Evolutionary conservation across 1,140 invertebrate genomes (phyloP), one percentile per base, ranked within the genome.

Genomic region (Diprion similis): DNA sequence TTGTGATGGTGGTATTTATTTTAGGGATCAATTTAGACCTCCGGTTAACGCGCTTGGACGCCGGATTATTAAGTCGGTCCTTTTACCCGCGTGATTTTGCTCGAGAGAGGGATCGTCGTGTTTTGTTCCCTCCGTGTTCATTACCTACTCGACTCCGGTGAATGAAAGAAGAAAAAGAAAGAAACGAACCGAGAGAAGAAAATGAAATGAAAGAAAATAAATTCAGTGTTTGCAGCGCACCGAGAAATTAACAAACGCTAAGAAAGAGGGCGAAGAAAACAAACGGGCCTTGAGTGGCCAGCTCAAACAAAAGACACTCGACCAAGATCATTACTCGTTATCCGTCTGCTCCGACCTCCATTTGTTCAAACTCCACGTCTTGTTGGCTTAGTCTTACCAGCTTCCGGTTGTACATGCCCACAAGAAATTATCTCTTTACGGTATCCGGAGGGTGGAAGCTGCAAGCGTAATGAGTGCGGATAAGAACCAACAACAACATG

Each of bases 321-420:
- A 59, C 51, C 51, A 59, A 59, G 51, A 59, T 59, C 51, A 59
- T 59, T 59, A 59, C 51, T 59, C 51, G 51, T 59, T 59, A 59
- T 17, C 51, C 51, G 51, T 59, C 51, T 59, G 51, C 51, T 4
- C n/a, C 51, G 51, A 15, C 51, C 11, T 59, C n/a, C 51, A 59
- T 59, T 59, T 59, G 51, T 59, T 59, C 51, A 59, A 59, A 59
- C 51, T 59, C 51, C 4, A 59, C 51, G 51, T 59, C 51, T 13
- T 59, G 51, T 59, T 59, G 51, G 51, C n/a, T 59, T 59, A 59
- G 51, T 59, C 11, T 59, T 59, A 59, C 51, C 51, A 4, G 51
- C 51, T 59, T 59, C 51, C 51, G 51, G 51, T 59, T 17, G 9
- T 59, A 37, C 24, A 59, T 8, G 51, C 51, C 51, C 51, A 59